A percentile compares a stretch with the other conserved stretches of the same genome.
Evolutionary conservation across 64 coral and sea anemone species (phyloP).

Genomic region (Anthopleura sola): DNA sequence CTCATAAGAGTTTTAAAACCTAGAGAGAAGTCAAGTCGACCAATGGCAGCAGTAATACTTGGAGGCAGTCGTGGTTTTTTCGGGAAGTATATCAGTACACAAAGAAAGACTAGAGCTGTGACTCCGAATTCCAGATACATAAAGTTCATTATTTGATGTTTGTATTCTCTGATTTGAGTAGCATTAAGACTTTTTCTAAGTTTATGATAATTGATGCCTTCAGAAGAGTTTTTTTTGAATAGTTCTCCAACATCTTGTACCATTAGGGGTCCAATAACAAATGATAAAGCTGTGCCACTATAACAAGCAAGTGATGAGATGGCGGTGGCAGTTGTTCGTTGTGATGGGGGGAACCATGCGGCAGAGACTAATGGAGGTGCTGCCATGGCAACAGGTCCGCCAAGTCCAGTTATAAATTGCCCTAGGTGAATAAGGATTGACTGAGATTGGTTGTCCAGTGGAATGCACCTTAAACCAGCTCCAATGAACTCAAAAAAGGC

Average conservation of each 20-base stretch:
- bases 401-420: constrained; percentile 85
- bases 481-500: constrained; percentile 76
- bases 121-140: constrained; percentile 68
- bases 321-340: constrained; percentile 83
- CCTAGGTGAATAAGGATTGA: constrained; percentile 69
- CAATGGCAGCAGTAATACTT: constrained; percentile 91
- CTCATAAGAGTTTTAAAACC: constrained; percentile 74
- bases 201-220: constrained; percentile 27
- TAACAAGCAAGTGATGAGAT: constrained; percentile 86
- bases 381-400: constrained; percentile 93
- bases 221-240: constrained; percentile 1
- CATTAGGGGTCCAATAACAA: constrained; percentile 70
- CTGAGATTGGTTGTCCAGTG: constrained; percentile 22
- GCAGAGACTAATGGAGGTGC: constrained; percentile 83
- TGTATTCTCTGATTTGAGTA: constrained; percentile 20
- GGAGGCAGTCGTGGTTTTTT: constrained; percentile 79
- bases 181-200: constrained; percentile 46
- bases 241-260: constrained; percentile 48
- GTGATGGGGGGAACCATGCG: constrained; percentile 87
- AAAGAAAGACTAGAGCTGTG: constrained; percentile 47
- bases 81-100: constrained; percentile 84
- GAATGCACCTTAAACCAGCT: constrained; percentile 71
- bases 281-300: constrained; percentile 80
- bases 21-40: constrained; percentile 77
- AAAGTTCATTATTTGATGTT: constrained; percentile 58